Percentiles rank a stretch among this genome's conserved stretches.
Conservation (phyloP, 2,888 invertebrate species). For the Diarsia brunnea region DNA sequence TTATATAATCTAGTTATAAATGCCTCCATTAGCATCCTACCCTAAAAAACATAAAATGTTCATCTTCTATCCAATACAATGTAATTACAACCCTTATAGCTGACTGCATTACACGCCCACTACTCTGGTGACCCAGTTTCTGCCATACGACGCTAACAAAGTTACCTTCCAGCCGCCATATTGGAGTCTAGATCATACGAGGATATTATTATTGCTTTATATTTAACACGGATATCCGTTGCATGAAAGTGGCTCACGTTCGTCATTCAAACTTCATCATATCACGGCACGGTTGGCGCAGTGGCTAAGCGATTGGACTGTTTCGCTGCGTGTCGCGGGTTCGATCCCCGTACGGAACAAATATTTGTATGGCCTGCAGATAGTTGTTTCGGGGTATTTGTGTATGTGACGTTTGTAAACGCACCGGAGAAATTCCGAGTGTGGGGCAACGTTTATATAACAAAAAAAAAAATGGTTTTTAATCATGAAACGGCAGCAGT, state of each 20-base stretch:
- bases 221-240: slow-evolving; percentile 20
- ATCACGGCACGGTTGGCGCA: too few species aligned
- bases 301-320: too few species aligned
- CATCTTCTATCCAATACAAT: not conserved
- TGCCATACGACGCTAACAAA: slow-evolving; percentile 38
- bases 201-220: slow-evolving; percentile 39
- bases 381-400: too few species aligned
- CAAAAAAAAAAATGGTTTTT: too few species aligned
- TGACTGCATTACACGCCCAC: not conserved
- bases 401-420: too few species aligned
- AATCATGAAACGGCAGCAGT: not conserved
- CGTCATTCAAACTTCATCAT: not conserved
- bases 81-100: slow-evolving; percentile 3
- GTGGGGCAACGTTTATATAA: too few species aligned
- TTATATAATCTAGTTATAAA: not conserved
- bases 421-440: too few species aligned
- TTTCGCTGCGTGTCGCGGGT: too few species aligned
- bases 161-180: slow-evolving; percentile 45
- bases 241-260: slow-evolving; percentile 14
- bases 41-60: not conserved
- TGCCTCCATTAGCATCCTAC: not conserved
- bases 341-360: too few species aligned
- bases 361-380: too few species aligned
- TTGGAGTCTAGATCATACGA: slow-evolving; percentile 36
- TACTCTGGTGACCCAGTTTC: slow-evolving; percentile 45